Percentiles rank a stretch among this genome's conserved stretches.
phyloP scores from a whole-genome alignment of 2,113 vertebrate genomes.

The Montifringilla adamsi region DNA sequence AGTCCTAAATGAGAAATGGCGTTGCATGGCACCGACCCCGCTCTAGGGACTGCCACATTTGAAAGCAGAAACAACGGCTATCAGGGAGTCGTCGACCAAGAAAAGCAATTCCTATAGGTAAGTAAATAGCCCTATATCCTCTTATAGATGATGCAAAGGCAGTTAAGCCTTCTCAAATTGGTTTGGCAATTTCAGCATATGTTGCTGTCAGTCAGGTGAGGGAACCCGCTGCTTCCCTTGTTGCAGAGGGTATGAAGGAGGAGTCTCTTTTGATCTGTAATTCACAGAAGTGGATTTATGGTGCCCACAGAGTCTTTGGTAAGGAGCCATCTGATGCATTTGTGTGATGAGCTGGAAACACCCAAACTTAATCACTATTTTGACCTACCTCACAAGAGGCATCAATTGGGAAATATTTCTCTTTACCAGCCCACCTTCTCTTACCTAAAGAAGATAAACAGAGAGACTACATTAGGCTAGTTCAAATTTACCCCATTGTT shows the following conservation, averaged over 20 bases:
- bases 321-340: background rate
- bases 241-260: background rate
- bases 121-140: background rate
- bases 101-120: background rate
- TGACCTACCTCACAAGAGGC: background rate
- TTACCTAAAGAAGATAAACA: background rate
- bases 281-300: background rate
- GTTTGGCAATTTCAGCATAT: background rate
- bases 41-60: background rate
- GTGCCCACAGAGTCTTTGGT: background rate
- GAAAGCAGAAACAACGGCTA: background rate
- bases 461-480: background rate
- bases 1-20: background rate
- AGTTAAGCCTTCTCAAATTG: background rate
- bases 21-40: accelerated
- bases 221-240: background rate
- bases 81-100: background rate
- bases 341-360: background rate
- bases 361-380: background rate
- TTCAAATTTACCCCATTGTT: background rate
- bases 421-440: background rate
- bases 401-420: background rate
- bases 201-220: background rate
- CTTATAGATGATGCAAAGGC: background rate
- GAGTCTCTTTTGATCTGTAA: background rate